Evolutionary conservation across 2,797 vertebrate genomes (phyloP).

Genomic region (Lates japonicus): DNA sequence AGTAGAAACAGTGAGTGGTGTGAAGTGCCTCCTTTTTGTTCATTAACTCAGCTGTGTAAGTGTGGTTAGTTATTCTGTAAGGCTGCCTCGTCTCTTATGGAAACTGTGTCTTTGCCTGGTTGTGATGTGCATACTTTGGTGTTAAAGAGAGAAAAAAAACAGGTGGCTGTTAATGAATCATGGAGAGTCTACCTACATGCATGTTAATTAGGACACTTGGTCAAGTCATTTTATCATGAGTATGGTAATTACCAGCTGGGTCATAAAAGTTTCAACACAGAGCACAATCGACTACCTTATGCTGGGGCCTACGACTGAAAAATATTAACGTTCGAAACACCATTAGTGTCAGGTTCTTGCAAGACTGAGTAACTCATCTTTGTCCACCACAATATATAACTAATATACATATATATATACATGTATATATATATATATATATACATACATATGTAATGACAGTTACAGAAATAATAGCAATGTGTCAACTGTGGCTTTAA

Average conservation of each 20-base stretch:
- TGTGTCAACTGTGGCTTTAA: conserved; percentile 4
- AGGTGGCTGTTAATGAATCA: conserved; percentile 40
- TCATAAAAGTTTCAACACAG: conserved; percentile 25
- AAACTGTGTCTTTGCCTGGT: conserved; percentile 11
- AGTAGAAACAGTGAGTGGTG: conserved; percentile 24
- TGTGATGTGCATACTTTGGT: conserved; percentile 27
- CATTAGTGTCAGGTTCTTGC: neutral
- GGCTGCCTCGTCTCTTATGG: neutral
- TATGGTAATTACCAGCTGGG: conserved; percentile 41
- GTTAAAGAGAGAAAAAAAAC: conserved; percentile 21
- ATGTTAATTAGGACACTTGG: conserved; percentile 55
- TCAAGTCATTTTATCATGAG: conserved; percentile 46
- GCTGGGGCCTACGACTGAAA: neutral
- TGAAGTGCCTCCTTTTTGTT: conserved; percentile 24
- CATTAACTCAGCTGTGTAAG: conserved; percentile 32
- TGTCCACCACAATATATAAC: neutral
- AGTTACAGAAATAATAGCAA: neutral
- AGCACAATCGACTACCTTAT: conserved; percentile 16
- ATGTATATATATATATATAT: too few relatives aligned
- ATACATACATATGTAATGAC: too few relatives aligned
- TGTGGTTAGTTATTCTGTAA: neutral
- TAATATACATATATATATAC: neutral
- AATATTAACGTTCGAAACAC: conserved; percentile 10
- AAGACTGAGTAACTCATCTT: neutral
- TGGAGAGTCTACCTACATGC: conserved; percentile 40